Evolutionary conservation across 2,113 vertebrate species (phyloP).

Genomic region (Paralichthys olivaceus): DNA sequence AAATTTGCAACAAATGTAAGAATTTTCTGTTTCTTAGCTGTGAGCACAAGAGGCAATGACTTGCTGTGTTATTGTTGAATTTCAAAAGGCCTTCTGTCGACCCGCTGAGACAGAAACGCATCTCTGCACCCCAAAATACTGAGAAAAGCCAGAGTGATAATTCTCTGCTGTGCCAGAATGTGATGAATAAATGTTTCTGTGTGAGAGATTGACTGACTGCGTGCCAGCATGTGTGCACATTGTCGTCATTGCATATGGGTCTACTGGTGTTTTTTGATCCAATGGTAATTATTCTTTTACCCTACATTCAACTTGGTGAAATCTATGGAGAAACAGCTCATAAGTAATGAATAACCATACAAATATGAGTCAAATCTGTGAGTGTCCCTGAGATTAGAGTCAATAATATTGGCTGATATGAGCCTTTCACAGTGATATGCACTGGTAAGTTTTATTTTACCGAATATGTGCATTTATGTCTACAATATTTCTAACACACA

Average conservation of each 20-base stretch:
- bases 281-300: conserved; percentile 47
- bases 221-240: not conserved
- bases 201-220: not conserved
- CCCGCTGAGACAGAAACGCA: conserved; percentile 31
- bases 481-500: too few relatives aligned
- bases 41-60: conserved; percentile 12
- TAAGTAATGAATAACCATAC: conserved; percentile 15
- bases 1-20: not conserved
- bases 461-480: too few relatives aligned
- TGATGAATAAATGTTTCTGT: conserved; percentile 1
- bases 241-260: conserved; percentile 6
- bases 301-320: conserved; percentile 3
- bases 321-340: conserved; percentile 17
- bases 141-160: conserved; percentile 22
- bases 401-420: not conserved
- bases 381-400: conserved; percentile 8
- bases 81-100: conserved; percentile 31
- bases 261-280: not conserved
- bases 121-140: conserved; percentile 41
- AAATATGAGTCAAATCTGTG: conserved; percentile 20
- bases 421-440: not conserved
- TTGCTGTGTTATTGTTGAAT: conserved; percentile 21
- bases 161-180: conserved; percentile 5
- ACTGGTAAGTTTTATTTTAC: too few relatives aligned
- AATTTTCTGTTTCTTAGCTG: not conserved